Evolutionary conservation across 2,113 vertebrate genomes (phyloP), one percentile per base, ranked within the genome.

Genomic region (Tetrax tetrax): DNA sequence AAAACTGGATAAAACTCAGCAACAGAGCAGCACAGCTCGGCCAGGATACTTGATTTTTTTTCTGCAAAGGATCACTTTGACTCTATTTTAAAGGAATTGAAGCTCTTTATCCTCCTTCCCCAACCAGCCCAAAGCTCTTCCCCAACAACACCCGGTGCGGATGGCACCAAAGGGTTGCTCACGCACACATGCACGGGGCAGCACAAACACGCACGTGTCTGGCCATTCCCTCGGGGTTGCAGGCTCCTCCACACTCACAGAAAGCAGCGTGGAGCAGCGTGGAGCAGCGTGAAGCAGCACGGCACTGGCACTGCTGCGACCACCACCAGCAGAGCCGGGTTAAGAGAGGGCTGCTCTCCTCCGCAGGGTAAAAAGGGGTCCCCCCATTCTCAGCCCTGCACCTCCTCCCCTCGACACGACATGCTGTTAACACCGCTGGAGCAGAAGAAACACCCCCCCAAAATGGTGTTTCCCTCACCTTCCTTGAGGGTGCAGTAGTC

Each of bases 401-500:
- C 35, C 27, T 60, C 33, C 25, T 78, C 29, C 51, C 37, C 37
- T 51, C 9, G 4, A 51, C 24, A 24, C 5, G 12, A 75, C 47
- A 29, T 14, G 25, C 12, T 50, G 29, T 50, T 71, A 66, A 50
- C 5, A 23, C 14, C 35, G 43, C 87, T 56, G 38, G 25, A 35
- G 31, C 29, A 83, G 53, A 75, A 64, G 25, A 82, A 7, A 61
- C 7, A 68, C 21, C 2, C 8, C 14, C 60, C 19, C 37, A 48
- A n/a, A 33, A 24, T 0, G 6, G 37, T 14, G 21, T 7, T 60
- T 50, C 47, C 14, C 99, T 98, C 97, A 99, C 99, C 98, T 96
- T 99, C 98, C 94, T 98, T 99, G 96, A 99, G 96, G 31, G 98
- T 96, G 96, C 98, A 97, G 83, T 99, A 99, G 87, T 99, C 99